A percentile compares a stretch with the other conserved stretches of the same genome.
Evolutionary conservation across 2,797 vertebrate species (phyloP).

Genomic region (Enteromius viviparus): DNA sequence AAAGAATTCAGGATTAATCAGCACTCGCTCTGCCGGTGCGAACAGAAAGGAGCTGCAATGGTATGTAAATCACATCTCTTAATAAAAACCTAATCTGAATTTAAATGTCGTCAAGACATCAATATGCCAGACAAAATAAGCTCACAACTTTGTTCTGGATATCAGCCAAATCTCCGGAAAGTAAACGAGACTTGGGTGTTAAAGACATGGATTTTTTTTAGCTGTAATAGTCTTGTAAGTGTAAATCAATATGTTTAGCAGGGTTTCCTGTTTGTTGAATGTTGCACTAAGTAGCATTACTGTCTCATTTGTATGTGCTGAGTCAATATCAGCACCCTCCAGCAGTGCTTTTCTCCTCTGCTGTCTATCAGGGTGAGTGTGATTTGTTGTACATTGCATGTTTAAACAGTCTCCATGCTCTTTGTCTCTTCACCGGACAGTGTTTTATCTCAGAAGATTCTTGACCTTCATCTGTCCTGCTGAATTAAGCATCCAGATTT

Average conservation of each 20-base stretch:
- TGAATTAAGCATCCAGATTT: conserved; percentile 15
- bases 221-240: not conserved
- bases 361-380: conserved; percentile 4
- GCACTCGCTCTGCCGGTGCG: not conserved
- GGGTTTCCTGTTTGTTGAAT: not conserved
- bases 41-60: not conserved
- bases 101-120: conserved; percentile 17
- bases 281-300: conserved; percentile 20
- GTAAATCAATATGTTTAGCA: conserved; percentile 26
- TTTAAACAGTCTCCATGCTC: not conserved
- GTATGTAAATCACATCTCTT: conserved; percentile 18
- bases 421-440: not conserved
- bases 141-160: not conserved
- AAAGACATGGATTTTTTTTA: not conserved
- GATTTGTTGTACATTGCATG: conserved; percentile 16
- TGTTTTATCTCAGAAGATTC: conserved; percentile 18
- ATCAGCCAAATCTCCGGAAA: not conserved
- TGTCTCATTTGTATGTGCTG: conserved; percentile 15
- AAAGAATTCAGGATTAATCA: conserved; percentile 19
- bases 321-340: conserved; percentile 8
- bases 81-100: conserved; percentile 14
- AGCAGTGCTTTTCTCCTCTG: not conserved
- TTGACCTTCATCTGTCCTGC: conserved; percentile 37
- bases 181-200: not conserved
- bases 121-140: not conserved